Evolutionary conservation across 2,888 invertebrate genomes (phyloP), one percentile per base, ranked within the genome.

Genomic region (Dastarcus helophoroides): DNA sequence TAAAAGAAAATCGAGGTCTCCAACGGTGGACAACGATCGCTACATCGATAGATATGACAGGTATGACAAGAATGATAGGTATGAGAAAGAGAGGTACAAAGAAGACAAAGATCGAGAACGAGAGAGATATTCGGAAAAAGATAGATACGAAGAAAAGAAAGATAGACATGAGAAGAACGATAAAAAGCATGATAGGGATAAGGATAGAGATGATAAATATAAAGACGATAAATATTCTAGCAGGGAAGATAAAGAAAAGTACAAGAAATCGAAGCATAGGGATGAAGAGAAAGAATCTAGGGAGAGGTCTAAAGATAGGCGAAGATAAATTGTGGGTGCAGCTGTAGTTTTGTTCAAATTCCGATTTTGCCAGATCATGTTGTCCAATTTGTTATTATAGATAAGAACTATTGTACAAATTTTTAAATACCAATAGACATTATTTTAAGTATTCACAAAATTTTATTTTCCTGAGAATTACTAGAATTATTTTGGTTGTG

Each of bases 11-110:
- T 62, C 63, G 3, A 46, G 63, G 22, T 63, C 65, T 2, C 53
- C 56, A 7, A 62, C 55, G 37, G 58, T 59, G 36, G 62, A 63
- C 9, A 54, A 58, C 14, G 58, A 60, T 29, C 45, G 58, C 3
- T 59, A 60, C 33, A 59, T 60, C 16, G 59, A 60, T 35, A 49
- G 61, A 17, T 62, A 58, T 36, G 62, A 63, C 23, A 58, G 57
- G 32, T 53, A 56, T 28, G 51, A 53, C 3, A 54, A 51, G 29
- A 50, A 53, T 22, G 54, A 55, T 9, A 43, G 50, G 28, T 45
- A 47, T 26, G 43, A 46, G 5, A 40, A 40, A 14, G 41, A 44
- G 9, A 38, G 34, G 27, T 42, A 46, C 26, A 43, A 26, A 21
- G 36, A 31, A 19, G 47, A 51, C 24, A 48, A 52, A 7, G 52